These are phyloP conservation scores for Lordiphosa collinella DNA, from an alignment of 1,140 invertebrate species.

Conservation along the genomic window DNA sequence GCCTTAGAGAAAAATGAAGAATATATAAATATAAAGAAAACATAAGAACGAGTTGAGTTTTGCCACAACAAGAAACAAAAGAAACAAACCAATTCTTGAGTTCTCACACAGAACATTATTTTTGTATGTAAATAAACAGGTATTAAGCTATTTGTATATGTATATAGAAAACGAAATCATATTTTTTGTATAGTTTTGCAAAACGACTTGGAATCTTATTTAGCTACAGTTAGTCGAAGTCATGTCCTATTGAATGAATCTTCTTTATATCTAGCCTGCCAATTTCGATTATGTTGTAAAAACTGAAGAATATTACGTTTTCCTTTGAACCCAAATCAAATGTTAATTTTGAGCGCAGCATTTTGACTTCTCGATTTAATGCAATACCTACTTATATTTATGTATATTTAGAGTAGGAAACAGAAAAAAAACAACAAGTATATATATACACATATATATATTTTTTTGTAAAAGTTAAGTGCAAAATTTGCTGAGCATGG, in stretches of 20 bases:
- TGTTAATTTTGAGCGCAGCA: slow-evolving; percentile 33
- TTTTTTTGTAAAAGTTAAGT: slow-evolving; percentile 48
- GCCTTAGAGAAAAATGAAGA: slow-evolving; percentile 58
- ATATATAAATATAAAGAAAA: slow-evolving; percentile 9
- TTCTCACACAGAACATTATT: slow-evolving; percentile 34
- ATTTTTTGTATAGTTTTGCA: slow-evolving; percentile 24
- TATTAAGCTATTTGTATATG: slow-evolving; percentile 43
- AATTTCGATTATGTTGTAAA: slow-evolving; percentile 46
- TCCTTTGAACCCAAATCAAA: slow-evolving; percentile 10
- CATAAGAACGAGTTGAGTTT: too few species aligned
- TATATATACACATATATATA: slow-evolving; percentile 8
- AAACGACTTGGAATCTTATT: slow-evolving; percentile 11
- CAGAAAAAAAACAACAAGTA: not conserved
- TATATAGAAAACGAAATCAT: slow-evolving; percentile 10
- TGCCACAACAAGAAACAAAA: slow-evolving; percentile 1
- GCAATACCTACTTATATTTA: slow-evolving; percentile 1
- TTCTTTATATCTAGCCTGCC: slow-evolving; percentile 67
- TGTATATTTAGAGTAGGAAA: not conserved
- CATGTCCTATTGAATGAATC: slow-evolving; percentile 58
- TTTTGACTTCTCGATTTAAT: slow-evolving; percentile 19
- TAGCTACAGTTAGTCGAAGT: slow-evolving; percentile 46
- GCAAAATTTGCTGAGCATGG: slow-evolving; percentile 63
- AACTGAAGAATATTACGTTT: slow-evolving; percentile 20
- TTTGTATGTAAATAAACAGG: slow-evolving; percentile 57
- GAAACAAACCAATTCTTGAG: slow-evolving; percentile 1